Percentiles rank a stretch among this genome's conserved stretches.
Evolutionary conservation across 1,140 invertebrate species (phyloP).

Genomic region (Triops cancriformis): DNA sequence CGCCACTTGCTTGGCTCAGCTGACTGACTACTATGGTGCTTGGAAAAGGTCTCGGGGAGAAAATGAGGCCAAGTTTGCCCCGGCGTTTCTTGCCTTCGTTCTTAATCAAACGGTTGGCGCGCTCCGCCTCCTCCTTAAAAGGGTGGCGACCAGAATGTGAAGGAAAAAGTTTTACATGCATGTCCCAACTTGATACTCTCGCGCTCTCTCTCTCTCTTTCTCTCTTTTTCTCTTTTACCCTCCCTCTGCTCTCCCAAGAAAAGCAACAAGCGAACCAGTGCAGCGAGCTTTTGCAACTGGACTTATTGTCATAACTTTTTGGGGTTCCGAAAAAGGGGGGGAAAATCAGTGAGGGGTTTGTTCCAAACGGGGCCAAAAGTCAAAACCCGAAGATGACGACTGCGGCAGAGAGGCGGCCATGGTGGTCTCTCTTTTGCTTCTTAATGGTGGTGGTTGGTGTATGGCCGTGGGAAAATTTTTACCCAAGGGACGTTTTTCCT

Average conservation of each 20-base stretch:
- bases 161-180: background rate
- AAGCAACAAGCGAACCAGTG: too few relatives aligned
- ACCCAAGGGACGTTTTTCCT: background rate
- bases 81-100: background rate
- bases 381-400: background rate
- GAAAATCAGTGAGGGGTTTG: background rate
- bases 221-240: too few relatives aligned
- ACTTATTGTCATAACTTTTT: too few relatives aligned
- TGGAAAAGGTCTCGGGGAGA: conserved; percentile 1
- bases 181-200: background rate
- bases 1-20: background rate
- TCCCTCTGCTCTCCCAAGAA: too few relatives aligned
- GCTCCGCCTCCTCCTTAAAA: background rate
- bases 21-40: background rate
- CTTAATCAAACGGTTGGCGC: background rate
- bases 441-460: background rate
- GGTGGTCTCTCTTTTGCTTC: background rate
- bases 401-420: background rate
- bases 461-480: background rate
- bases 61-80: conserved; percentile 5
- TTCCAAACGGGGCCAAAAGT: background rate
- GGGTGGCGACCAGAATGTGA: background rate
- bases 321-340: background rate
- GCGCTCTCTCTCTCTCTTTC: too few relatives aligned
- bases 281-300: too few relatives aligned